A percentile compares a stretch with the other conserved stretches of the same genome.
Evolutionary conservation across 2,888 invertebrate species (phyloP).

Genomic region (Parasteatoda lunata): DNA sequence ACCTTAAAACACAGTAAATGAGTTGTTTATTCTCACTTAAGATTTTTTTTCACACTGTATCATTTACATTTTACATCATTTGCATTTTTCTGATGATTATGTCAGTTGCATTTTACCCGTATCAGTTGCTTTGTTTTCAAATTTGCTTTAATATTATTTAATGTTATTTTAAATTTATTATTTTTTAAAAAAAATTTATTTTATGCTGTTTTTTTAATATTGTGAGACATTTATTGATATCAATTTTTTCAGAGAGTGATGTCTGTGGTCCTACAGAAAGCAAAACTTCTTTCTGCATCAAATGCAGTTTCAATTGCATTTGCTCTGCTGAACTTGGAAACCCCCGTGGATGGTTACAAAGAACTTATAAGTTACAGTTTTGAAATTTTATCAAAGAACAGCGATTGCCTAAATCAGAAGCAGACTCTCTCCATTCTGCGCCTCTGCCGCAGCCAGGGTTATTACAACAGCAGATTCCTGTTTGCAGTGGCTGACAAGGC

Average conservation of each 20-base stretch:
- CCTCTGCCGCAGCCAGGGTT: slow-evolving; percentile 3
- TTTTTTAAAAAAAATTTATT: too few species aligned
- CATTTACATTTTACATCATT: too few species aligned
- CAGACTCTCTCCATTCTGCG: slow-evolving; percentile 6
- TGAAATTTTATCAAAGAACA: slow-evolving; percentile 31
- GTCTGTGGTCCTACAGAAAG: slow-evolving; percentile 5
- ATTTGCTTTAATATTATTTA: too few species aligned
- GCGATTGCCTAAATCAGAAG: slow-evolving; percentile 10
- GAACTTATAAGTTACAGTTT: slow-evolving; percentile 25
- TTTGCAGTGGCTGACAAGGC: slow-evolving; percentile 12
- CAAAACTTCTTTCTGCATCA: not conserved
- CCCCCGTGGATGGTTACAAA: slow-evolving; percentile 37
- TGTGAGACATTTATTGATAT: not conserved
- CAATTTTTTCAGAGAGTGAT: slow-evolving; percentile 53
- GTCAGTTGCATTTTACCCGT: too few species aligned
- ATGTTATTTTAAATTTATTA: too few species aligned
- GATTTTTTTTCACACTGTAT: too few species aligned
- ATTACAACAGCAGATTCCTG: slow-evolving; percentile 32
- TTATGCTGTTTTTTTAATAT: too few species aligned
- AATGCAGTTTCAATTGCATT: slow-evolving; percentile 22
- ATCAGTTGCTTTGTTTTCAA: too few species aligned
- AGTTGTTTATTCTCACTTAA: too few species aligned
- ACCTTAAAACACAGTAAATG: too few species aligned
- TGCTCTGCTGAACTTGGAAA: slow-evolving; percentile 14
- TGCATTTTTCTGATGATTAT: too few species aligned